A percentile compares a stretch with the other conserved stretches of the same genome.
Conservation (phyloP, 2,113 vertebrate species). For the Chaetura pelagica region DNA sequence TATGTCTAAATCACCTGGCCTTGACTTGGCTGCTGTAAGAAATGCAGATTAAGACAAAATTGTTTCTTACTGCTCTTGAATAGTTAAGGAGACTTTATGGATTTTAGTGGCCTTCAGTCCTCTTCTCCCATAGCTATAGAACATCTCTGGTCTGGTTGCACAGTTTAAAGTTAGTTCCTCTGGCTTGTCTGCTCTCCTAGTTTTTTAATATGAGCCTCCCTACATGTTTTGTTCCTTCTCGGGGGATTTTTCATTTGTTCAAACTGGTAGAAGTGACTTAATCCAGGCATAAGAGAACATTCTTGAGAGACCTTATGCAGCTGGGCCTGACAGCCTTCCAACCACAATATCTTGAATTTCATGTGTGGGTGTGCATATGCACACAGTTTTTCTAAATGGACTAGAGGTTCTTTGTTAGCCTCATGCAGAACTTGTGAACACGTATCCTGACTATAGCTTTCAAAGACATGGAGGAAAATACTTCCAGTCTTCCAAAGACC, state of each 20-base stretch:
- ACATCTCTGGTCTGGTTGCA: neutral
- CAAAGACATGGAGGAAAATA: neutral
- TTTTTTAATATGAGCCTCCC: neutral
- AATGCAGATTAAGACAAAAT: neutral
- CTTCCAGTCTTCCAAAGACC: neutral
- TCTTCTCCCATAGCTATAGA: neutral
- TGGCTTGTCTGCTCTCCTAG: neutral
- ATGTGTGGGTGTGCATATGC: accelerated
- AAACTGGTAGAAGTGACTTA: neutral
- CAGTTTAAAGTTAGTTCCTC: neutral
- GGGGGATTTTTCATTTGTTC: neutral
- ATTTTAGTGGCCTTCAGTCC: neutral
- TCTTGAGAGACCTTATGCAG: accelerated
- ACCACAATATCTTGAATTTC: accelerated
- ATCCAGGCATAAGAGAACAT: neutral
- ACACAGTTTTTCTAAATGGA: neutral
- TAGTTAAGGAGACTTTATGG: neutral
- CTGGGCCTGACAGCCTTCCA: neutral
- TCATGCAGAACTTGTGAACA: neutral
- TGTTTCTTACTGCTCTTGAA: neutral
- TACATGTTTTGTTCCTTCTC: neutral
- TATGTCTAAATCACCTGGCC: accelerated
- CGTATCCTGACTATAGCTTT: neutral
- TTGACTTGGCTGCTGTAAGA: neutral
- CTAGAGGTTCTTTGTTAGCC: neutral